Conservation (phyloP, 2,113 vertebrate species). For the Mesoclemmys tuberculata region DNA sequence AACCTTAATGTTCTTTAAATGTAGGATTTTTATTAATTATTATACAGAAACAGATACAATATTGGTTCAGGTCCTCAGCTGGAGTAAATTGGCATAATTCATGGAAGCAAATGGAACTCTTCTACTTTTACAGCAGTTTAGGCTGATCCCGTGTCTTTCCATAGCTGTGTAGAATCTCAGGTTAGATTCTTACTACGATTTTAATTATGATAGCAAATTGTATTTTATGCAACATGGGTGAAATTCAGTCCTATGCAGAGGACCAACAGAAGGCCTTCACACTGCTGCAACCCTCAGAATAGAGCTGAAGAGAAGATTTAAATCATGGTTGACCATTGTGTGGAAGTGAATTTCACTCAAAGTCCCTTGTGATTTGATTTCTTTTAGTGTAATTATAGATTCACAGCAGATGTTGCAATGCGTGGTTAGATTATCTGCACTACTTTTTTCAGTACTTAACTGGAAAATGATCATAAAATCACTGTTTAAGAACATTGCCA, state of each 20-base stretch:
- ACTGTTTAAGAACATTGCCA: background rate
- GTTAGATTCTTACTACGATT: background rate
- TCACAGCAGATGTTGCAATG: background rate
- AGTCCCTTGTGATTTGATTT: background rate
- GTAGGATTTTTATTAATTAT: background rate
- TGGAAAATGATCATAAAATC: background rate
- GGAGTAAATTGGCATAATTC: background rate
- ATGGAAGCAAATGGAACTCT: background rate
- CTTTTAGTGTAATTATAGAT: background rate
- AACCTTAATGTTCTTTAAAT: background rate
- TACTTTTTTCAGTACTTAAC: background rate
- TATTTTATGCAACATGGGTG: background rate
- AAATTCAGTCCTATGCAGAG: background rate
- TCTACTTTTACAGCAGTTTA: background rate
- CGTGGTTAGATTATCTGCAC: background rate
- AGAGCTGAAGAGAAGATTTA: background rate
- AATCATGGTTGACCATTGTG: background rate
- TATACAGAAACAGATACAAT: background rate
- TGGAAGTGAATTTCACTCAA: background rate
- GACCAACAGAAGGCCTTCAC: background rate
- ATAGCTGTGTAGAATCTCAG: too few relatives aligned
- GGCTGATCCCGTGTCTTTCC: too few relatives aligned
- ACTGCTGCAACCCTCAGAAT: background rate
- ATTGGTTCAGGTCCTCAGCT: background rate
- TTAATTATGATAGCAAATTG: background rate